Base-by-base conservation (phyloP, 2,888 invertebrate species). In the Dryococelus australis region DNA sequence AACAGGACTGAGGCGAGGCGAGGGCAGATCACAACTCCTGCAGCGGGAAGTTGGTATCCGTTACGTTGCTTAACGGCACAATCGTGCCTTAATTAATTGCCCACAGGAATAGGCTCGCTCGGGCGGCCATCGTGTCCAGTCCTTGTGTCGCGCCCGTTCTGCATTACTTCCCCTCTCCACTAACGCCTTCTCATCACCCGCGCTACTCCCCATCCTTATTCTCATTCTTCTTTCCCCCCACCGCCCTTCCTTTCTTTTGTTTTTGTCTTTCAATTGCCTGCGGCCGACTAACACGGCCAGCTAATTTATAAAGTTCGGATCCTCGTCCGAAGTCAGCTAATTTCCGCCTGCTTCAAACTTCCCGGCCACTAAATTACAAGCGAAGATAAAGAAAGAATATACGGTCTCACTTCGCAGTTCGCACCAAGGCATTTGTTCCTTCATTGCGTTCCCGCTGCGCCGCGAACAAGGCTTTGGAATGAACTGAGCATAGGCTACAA, bases 41-140 rank as follows among this genome's bases (percentile, higher is more conserved):
- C 65, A 65, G 65, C 65, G 65, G 65, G 65, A 65, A n/a, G 65
- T n/a, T n/a, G 65, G 65, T 65, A n/a, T 24, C 65, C 65, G 65
- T 65, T n/a, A 24, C n/a, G 65, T 3, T 8, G 65, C 65, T n/a
- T 65, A 65, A 65, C 24, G 65, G 65, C 65, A n/a, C 65, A 65
- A 65, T 65, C 65, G 16, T 65, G 65, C 65, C 65, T 8, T 65
- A 65, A 65, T 65, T 65, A 65, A 65, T 65, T 65, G 65, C 24
- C 65, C 65, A 6, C 65, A 65, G 65, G 65, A 65, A 20, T 3
- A 47, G 47, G 47, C 47, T 16, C 6, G 47, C 9, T 9, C 12
- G 12, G 16, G 65, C 65, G 1, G 35, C 35, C 35, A 35, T 35
- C 2, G 20, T 65, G 65, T 0, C 65, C 65, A 65, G 65, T 65